Conservation (phyloP, 2,797 vertebrate genomes). For the Dipus sagitta region DNA sequence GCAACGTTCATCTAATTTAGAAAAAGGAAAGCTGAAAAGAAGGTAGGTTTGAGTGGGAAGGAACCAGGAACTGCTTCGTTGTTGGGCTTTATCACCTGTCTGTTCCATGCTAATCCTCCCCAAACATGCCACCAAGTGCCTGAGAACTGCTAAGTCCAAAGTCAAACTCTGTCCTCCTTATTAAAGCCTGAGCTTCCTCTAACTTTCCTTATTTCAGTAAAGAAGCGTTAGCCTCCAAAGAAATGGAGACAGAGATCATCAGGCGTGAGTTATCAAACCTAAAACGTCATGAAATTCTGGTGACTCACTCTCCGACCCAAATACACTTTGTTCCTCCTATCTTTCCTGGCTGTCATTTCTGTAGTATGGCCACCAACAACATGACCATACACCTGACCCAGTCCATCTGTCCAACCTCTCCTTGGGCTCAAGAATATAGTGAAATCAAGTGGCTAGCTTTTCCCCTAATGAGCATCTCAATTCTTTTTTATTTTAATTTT, state of each 20-base stretch:
- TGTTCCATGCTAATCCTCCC: background rate
- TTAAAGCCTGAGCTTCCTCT: background rate
- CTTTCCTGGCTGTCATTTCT: background rate
- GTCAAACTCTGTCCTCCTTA: background rate
- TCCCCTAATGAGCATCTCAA: background rate
- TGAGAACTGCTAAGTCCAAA: background rate
- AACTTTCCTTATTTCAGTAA: background rate
- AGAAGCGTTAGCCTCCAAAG: background rate
- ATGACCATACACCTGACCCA: background rate
- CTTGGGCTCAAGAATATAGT: background rate
- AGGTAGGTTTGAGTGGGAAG: background rate
- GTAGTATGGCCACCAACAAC: background rate
- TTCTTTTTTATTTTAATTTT: too few species aligned
- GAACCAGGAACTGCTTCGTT: background rate
- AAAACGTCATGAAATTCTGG: background rate
- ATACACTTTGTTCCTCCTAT: background rate
- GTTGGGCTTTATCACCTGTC: background rate
- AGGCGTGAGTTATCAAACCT: background rate
- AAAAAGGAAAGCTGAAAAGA: background rate
- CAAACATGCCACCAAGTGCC: background rate
- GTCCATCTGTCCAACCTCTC: background rate
- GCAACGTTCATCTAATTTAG: background rate
- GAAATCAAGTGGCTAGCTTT: background rate
- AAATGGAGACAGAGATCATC: background rate
- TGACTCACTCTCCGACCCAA: background rate